Evolutionary conservation across 2,113 vertebrate species (phyloP), one percentile per base, ranked within the genome.

Genomic region (Myotis brandtii): DNA sequence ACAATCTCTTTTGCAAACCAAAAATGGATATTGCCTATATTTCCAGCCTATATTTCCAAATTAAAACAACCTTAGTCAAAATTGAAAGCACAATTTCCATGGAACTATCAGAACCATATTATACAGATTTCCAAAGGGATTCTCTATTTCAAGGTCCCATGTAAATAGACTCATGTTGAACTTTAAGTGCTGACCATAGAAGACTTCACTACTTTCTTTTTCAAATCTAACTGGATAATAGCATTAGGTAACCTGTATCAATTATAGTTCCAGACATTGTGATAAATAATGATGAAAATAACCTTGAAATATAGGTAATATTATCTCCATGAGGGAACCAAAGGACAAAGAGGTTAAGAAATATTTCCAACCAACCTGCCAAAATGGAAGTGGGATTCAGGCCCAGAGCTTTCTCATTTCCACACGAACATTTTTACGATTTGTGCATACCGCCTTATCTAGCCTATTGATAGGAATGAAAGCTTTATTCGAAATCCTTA

Each of bases 281-380:
- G 21, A 85, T 75, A 46, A 67, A 50, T 84, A 70, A 76, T 93
- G 86, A 34, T 50, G 34, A 75, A 80, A 72, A 94, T 75, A 70
- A 77, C 30, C 16, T 88, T 66, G n/a, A 76, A 43, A 69, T n/a
- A 14, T 32, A 83, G 13, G 43, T 64, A 14, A 6, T 30, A 37
- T 77, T 69, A 43, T 50, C 46, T 93, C 50, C 32, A 27, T 17
- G 30, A 92, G 40, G 10, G 17, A 72, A 27, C 6, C 59, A 4
- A 70, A 83, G 30, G 40, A 66, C 20, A 40, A 30, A 75, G 46
- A 54, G 16, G 9, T 81, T 91, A 43, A 69, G 50, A 73, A 46
- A 70, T 86, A 48, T 56, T 87, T 76, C 86, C 5, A 77, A 12
- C 37, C 50, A 64, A 64, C 64, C 34, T 87, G 3, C 30, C 34